Conservation (phyloP, 2,113 vertebrate genomes). For the Catagonus wagneri region DNA sequence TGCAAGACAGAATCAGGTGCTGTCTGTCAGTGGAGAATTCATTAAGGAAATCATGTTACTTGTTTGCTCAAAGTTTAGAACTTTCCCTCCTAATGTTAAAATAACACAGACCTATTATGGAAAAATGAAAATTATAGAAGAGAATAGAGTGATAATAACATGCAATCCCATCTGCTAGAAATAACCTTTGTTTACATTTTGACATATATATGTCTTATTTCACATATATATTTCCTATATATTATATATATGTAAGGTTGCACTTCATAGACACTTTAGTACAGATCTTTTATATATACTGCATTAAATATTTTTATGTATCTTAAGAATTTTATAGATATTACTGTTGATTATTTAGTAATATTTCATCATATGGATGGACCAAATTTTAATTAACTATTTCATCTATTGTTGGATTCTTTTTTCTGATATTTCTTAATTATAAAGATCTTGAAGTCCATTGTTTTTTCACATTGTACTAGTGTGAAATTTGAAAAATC, state of each 20-base stretch:
- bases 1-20: background rate
- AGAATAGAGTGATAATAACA: background rate
- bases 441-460: background rate
- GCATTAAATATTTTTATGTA: background rate
- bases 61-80: background rate
- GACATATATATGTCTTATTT: background rate
- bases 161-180: background rate
- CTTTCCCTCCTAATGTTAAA: background rate
- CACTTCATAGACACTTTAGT: background rate
- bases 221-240: background rate
- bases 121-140: background rate
- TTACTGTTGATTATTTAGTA: constrained; percentile 25
- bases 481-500: background rate
- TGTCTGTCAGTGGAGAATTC: background rate
- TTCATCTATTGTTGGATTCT: background rate
- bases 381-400: background rate
- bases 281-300: background rate
- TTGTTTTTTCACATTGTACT: background rate
- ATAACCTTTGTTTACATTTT: constrained; percentile 23
- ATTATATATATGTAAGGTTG: background rate
- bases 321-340: background rate
- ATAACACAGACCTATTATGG: background rate
- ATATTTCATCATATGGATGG: background rate
- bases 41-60: background rate
- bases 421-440: background rate